phyloP scores from a whole-genome alignment of 92 coral and sea anemone genomes.

The Palythoa grandis region DNA sequence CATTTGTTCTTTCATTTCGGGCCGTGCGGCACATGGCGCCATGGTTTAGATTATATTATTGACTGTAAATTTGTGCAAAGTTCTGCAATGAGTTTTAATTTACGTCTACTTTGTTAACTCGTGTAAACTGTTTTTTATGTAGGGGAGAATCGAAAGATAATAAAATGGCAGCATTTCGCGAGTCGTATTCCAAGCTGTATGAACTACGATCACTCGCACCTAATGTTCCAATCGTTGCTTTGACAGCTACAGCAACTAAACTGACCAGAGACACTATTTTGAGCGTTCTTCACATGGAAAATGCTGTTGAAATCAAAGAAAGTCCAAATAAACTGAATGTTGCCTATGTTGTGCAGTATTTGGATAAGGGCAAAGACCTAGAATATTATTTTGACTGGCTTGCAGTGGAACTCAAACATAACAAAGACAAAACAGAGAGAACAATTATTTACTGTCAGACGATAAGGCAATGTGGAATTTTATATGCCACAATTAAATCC shows the following conservation, averaged over 20 bases:
- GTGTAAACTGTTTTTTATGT: neutral
- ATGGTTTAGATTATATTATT: too few species aligned
- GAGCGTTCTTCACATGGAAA: slow-evolving; percentile 49
- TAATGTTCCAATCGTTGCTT: slow-evolving; percentile 50
- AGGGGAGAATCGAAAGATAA: slow-evolving; percentile 60
- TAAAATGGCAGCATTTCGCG: slow-evolving; percentile 59
- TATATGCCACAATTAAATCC: too few species aligned
- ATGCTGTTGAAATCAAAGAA: slow-evolving; percentile 51
- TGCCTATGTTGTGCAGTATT: slow-evolving; percentile 50
- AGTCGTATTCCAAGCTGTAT: slow-evolving; percentile 51
- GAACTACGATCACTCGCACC: slow-evolving; percentile 63
- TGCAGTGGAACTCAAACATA: neutral
- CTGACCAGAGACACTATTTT: slow-evolving; percentile 53
- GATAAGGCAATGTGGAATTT: slow-evolving; percentile 62
- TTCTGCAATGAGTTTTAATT: slow-evolving; percentile 37
- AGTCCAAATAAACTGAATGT: slow-evolving; percentile 63
- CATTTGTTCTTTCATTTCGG: too few species aligned
- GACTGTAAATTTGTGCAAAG: too few species aligned
- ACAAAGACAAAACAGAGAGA: neutral
- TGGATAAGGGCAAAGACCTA: slow-evolving; percentile 50
- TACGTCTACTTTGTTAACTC: neutral
- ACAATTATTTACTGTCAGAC: slow-evolving; percentile 77
- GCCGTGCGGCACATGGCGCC: too few species aligned
- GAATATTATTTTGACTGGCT: neutral
- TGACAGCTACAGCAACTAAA: slow-evolving; percentile 66